phyloP scores from a whole-genome alignment of 2,797 vertebrate species.

The Iguana delicatissima region DNA sequence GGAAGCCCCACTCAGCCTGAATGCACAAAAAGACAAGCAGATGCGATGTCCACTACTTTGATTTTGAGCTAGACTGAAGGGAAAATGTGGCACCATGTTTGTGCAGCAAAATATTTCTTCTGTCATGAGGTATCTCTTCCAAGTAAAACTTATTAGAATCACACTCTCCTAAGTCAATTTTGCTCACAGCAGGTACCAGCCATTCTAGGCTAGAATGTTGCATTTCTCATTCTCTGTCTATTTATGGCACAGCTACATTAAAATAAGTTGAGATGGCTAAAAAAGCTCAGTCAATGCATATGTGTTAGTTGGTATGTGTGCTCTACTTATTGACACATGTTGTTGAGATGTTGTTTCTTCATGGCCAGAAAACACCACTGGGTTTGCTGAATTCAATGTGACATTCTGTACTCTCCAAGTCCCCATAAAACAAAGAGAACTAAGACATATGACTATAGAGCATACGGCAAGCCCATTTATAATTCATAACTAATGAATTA shows the following conservation, averaged over 20 bases:
- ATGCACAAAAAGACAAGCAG: background rate
- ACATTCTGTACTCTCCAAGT: constrained; percentile 25
- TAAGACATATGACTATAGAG: constrained; percentile 22
- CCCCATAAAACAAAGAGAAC: constrained; percentile 3
- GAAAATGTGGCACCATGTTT: constrained; percentile 44
- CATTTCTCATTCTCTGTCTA: constrained; percentile 54
- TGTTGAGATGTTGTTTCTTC: constrained; percentile 35
- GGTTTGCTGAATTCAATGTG: constrained; percentile 37
- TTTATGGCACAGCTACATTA: constrained; percentile 54
- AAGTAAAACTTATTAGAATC: constrained; percentile 76
- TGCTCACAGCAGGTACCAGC: constrained; percentile 63
- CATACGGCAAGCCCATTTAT: constrained; percentile 44
- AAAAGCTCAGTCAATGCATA: constrained; percentile 38
- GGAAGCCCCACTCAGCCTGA: background rate
- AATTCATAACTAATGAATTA: constrained; percentile 59
- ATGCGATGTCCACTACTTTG: background rate
- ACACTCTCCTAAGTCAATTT: constrained; percentile 72
- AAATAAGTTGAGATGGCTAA: constrained; percentile 38
- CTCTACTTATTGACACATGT: constrained; percentile 11
- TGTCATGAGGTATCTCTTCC: constrained; percentile 47
- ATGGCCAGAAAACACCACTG: constrained; percentile 31
- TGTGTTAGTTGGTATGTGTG: constrained; percentile 12
- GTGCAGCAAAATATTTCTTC: constrained; percentile 15
- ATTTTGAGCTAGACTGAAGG: constrained; percentile 38
- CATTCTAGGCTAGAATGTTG: constrained; percentile 56